Base-by-base conservation (phyloP, 1,140 invertebrate species). In the Brachionus angularis region DNA sequence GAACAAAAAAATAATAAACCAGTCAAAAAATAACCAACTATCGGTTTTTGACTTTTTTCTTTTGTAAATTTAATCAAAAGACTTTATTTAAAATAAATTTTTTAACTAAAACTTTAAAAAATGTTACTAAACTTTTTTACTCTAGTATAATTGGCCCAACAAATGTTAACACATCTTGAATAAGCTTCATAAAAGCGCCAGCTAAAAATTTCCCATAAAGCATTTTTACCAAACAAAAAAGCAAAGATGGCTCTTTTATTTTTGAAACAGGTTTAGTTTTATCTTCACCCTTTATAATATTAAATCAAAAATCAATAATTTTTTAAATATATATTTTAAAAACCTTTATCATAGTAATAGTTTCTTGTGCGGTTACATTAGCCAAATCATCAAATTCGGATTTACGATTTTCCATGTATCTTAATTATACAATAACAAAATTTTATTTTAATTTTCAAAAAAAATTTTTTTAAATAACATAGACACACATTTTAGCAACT, bases 1-100 rank as follows among this genome's bases (percentile, higher is more conserved):
- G 93, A 89, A 18, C 88, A 87, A 1, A 88, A 71, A 71, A 98
- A 87, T 73, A 98, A 81, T 0, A 83, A 73, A 2, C 85, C 78
- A 0, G 91, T 87, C 80, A 91, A 96, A 3, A 93, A 78, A 74
- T 89, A 89, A 25, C 93, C 93, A 79, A 89, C 89, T 91, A 92
- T 14, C 36, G 12, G 2, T 16, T 61, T 33, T 2, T 21, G 14
- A 12, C 21, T 1, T 12, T 25, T 47, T 42, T 71, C 31, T 33
- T 71, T 23, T 18, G 29, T 31, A 46, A 71, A 71, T 44, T 53
- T 50, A 5, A 71, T 71, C 34, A 71, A 52, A 5, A 47, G 36
- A 29, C 62, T 67, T 31, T 18, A 39, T 39, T 12, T 23, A 21
- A 67, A 47, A 29, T 27, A 4, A 46, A 49, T 50, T 27, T 10